Conservation (phyloP, 1,140 invertebrate genomes). For the Lucilia cuprina region DNA sequence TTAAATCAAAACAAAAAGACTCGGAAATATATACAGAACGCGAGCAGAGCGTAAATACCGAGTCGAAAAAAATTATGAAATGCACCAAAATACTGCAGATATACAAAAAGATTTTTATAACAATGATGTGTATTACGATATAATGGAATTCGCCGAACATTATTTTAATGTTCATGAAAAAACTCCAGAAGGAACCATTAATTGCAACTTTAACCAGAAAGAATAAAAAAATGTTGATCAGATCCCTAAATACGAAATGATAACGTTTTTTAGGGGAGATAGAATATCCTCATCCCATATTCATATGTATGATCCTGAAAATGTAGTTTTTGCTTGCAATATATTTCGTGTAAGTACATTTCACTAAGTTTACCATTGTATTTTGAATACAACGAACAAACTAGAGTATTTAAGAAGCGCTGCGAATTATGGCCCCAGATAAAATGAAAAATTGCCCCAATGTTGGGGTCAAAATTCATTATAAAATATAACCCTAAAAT, state of each 20-base stretch:
- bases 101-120: slow-evolving; percentile 63
- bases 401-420: no score
- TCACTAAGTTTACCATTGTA: no score
- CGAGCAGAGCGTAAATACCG: slow-evolving; percentile 78
- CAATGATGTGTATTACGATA: slow-evolving; percentile 74
- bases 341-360: slow-evolving; percentile 82
- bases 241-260: slow-evolving; percentile 91
- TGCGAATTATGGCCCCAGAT: no score
- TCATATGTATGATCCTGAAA: slow-evolving; percentile 94
- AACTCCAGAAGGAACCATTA: slow-evolving; percentile 83
- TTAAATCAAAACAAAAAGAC: not conserved
- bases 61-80: slow-evolving; percentile 84
- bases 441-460: no score
- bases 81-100: slow-evolving; percentile 68
- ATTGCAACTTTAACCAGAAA: slow-evolving; percentile 89
- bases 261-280: slow-evolving; percentile 85
- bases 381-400: no score
- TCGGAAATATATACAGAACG: slow-evolving; percentile 64
- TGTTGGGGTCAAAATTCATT: no score
- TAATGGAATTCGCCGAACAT: slow-evolving; percentile 91
- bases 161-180: slow-evolving; percentile 91
- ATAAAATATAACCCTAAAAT: no score
- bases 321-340: slow-evolving; percentile 86
- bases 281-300: slow-evolving; percentile 93
- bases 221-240: slow-evolving; percentile 73